Percentiles rank a stretch among this genome's conserved stretches.
phyloP scores from a whole-genome alignment of 2,797 vertebrate species.

The Antennarius maculatus region DNA sequence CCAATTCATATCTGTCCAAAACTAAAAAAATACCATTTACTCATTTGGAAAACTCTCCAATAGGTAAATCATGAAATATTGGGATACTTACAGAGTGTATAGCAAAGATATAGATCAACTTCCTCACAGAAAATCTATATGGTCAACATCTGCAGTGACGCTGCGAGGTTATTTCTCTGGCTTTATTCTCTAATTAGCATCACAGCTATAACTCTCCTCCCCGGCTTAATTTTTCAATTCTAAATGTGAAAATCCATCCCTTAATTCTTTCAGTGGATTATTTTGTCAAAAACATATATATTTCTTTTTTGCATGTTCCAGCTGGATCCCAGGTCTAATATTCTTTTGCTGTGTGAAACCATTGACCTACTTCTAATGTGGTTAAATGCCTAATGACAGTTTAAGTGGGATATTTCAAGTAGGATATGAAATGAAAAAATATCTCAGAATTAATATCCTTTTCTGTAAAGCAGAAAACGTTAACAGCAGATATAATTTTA shows the following conservation, averaged over 20 bases:
- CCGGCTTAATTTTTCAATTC: conserved; percentile 70
- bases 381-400: not conserved
- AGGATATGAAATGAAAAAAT: conserved; percentile 1
- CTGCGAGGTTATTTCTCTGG: conserved; percentile 62
- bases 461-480: conserved; percentile 9
- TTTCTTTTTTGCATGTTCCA: conserved; percentile 53
- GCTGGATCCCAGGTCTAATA: conserved; percentile 30
- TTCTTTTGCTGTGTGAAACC: conserved; percentile 32
- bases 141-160: conserved; percentile 63
- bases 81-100: conserved; percentile 70
- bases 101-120: conserved; percentile 78
- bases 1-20: conserved; percentile 74
- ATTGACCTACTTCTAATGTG: conserved; percentile 21
- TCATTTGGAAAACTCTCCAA: conserved; percentile 62
- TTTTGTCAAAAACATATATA: conserved; percentile 54
- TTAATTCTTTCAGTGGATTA: conserved; percentile 67
- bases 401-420: not conserved
- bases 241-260: conserved; percentile 72
- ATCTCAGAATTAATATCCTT: not conserved
- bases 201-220: conserved; percentile 63
- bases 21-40: conserved; percentile 68
- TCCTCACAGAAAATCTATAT: conserved; percentile 73
- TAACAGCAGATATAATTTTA: conserved; percentile 5
- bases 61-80: conserved; percentile 82
- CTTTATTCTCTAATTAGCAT: conserved; percentile 75